Conservation (phyloP, 2,113 vertebrate species). For the Bucco capensis region DNA sequence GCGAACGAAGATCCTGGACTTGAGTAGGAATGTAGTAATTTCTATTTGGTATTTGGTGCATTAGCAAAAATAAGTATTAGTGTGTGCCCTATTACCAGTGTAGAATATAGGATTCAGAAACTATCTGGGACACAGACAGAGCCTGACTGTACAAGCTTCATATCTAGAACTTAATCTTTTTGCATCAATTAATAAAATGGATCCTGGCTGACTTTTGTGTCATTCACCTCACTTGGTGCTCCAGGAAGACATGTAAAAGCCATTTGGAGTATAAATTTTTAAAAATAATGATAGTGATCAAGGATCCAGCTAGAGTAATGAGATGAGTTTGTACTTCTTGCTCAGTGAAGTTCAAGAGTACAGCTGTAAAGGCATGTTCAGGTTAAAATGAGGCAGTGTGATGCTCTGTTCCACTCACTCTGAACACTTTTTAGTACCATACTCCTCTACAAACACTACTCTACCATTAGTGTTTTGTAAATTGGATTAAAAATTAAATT, state of each 20-base stretch:
- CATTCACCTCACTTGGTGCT: neutral
- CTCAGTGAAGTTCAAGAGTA: neutral
- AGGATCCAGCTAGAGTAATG: neutral
- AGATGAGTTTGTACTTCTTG: neutral
- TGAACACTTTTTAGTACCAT: neutral
- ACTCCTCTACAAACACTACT: neutral
- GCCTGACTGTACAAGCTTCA: neutral
- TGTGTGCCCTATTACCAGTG: neutral
- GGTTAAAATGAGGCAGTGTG: neutral
- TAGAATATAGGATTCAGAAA: neutral
- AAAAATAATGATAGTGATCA: constrained; percentile 1
- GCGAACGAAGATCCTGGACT: too few species aligned
- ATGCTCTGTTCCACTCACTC: neutral
- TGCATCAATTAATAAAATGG: constrained; percentile 37
- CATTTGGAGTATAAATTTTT: constrained; percentile 45
- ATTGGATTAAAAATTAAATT: neutral
- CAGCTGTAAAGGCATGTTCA: neutral
- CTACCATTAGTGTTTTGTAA: neutral
- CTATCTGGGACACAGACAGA: neutral
- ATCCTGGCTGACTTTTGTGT: constrained; percentile 6
- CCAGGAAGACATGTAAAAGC: constrained; percentile 20
- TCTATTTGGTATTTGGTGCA: fast-evolving
- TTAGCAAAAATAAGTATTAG: neutral
- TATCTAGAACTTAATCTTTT: constrained; percentile 31
- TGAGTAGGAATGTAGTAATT: too few species aligned